These are phyloP conservation scores for Zaprionus ornatus DNA, from an alignment of 1,140 invertebrate species.

Conservation along the genomic window DNA sequence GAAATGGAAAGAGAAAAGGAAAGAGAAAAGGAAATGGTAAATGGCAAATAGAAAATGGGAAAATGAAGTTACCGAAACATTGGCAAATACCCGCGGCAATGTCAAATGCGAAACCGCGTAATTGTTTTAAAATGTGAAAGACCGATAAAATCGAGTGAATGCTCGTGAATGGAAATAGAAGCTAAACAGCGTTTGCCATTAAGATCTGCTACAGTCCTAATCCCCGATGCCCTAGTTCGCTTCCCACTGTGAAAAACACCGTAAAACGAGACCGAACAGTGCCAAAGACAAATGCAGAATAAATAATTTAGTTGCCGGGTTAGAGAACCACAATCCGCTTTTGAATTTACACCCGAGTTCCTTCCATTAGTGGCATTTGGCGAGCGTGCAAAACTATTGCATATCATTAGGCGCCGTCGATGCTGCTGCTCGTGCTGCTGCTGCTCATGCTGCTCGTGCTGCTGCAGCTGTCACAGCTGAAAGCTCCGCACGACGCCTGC, in stretches of 20 bases:
- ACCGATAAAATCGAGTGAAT: not conserved
- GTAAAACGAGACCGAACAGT: conserved; percentile 35
- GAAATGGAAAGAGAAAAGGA: conserved; percentile 17
- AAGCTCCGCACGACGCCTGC: conserved; percentile 38
- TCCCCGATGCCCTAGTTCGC: not conserved
- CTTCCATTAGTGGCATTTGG: conserved; percentile 73
- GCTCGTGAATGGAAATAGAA: conserved; percentile 39
- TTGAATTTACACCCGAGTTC: conserved; percentile 79
- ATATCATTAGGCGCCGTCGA: conserved; percentile 70
- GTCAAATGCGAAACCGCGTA: conserved; percentile 76
- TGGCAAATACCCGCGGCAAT: conserved; percentile 33
- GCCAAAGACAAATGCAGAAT: conserved; percentile 74
- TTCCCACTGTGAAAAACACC: not conserved
- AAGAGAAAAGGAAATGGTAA: not conserved
- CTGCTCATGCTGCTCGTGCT: no score
- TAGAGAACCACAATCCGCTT: conserved; percentile 77
- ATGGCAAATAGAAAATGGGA: not conserved
- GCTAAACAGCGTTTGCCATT: not conserved
- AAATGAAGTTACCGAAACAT: conserved; percentile 13
- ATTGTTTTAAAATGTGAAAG: conserved; percentile 76
- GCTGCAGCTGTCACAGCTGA: conserved; percentile 29
- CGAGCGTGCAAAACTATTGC: conserved; percentile 58
- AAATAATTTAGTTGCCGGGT: conserved; percentile 78
- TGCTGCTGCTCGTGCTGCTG: not conserved
- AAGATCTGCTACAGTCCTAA: not conserved